Percentiles rank a stretch among this genome's conserved stretches.
Conservation (phyloP, 35 echinoderm and acorn worm species). For the Patiria miniata region DNA sequence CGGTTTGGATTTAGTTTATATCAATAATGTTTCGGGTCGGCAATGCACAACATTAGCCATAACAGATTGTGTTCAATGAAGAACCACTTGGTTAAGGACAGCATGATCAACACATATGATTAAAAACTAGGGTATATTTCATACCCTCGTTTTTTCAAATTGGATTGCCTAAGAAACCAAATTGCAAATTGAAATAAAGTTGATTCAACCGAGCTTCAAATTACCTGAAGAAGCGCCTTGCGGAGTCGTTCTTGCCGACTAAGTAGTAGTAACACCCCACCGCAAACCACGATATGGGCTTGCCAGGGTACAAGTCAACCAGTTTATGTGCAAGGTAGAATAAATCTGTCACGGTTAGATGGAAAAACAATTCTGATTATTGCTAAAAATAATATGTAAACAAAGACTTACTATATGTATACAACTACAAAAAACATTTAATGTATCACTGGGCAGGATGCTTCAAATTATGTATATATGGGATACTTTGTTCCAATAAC, state of each 20-base stretch:
- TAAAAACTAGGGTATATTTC: too few species aligned
- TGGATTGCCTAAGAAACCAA: not conserved
- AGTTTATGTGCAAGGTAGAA: constrained; percentile 86
- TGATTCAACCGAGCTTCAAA: not conserved
- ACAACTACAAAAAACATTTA: not conserved
- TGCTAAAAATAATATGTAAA: not conserved
- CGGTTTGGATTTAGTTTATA: too few species aligned
- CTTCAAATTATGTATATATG: too few species aligned
- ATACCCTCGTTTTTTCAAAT: too few species aligned
- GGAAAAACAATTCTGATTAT: not conserved
- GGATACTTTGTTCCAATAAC: too few species aligned
- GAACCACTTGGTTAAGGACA: too few species aligned
- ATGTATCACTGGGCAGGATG: too few species aligned
- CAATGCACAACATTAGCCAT: too few species aligned
- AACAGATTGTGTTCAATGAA: too few species aligned
- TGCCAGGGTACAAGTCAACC: constrained; percentile 78
- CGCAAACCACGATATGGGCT: constrained; percentile 92
- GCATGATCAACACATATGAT: too few species aligned
- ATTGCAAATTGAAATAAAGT: not conserved
- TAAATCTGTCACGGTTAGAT: constrained; percentile 68
- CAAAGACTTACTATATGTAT: not conserved
- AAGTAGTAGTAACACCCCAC: constrained; percentile 95
- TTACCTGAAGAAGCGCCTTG: constrained; percentile 89
- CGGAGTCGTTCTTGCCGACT: constrained; percentile 83
- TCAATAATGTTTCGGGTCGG: too few species aligned